Percentiles rank a stretch among this genome's conserved stretches.
Conservation (phyloP, 2,113 vertebrate species). For the Chlorocebus sabaeus region DNA sequence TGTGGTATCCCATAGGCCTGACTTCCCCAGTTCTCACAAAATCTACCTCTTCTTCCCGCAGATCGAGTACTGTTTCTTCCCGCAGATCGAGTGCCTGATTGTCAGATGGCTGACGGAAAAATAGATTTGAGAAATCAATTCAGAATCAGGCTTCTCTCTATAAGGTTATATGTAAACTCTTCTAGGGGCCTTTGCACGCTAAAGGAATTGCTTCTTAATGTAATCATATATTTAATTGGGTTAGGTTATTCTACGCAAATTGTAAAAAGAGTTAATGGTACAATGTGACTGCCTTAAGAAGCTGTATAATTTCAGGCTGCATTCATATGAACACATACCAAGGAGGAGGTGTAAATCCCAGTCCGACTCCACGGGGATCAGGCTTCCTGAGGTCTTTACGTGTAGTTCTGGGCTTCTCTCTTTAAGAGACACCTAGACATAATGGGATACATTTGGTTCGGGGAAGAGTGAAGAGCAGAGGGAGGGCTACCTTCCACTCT, state of each 20-base stretch:
- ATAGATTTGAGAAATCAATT: not conserved
- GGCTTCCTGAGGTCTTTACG: not conserved
- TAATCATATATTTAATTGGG: not conserved
- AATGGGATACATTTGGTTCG: not conserved
- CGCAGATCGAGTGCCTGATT: fast-evolving
- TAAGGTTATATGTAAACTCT: not conserved
- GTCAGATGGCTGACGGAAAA: not conserved
- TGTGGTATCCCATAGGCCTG: not conserved
- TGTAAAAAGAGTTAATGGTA: not conserved
- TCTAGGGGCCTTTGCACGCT: not conserved
- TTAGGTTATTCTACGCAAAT: not conserved
- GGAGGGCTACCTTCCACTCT: not conserved
- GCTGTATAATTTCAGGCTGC: not conserved
- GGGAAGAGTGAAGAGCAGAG: not conserved
- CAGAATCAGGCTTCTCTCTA: not conserved
- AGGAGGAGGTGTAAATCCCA: not conserved
- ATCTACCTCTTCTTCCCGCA: not conserved
- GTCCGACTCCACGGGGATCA: not conserved
- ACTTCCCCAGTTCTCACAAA: not conserved
- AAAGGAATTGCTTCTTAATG: not conserved
- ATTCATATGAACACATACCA: not conserved
- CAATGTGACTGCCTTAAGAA: not conserved
- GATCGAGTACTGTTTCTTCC: not conserved
- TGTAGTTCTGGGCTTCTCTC: not conserved
- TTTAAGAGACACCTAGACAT: not conserved